Evolutionary conservation across 2,888 invertebrate species (phyloP), one percentile per base, ranked within the genome.

Genomic region (Norana najaformis): DNA sequence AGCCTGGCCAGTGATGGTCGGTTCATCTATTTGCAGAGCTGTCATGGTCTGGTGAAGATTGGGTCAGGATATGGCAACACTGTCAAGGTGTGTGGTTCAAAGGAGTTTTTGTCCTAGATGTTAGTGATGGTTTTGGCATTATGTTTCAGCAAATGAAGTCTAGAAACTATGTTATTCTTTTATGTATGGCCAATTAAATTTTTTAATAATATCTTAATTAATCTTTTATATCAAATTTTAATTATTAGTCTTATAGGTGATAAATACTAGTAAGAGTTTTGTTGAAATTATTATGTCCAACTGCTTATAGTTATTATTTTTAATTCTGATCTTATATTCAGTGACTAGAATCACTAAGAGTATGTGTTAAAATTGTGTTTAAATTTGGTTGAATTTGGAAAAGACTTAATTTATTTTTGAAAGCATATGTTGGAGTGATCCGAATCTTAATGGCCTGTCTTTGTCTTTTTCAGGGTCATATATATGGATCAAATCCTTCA

Each of bases 61-160:
- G 99, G 99, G 35, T 97, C 98, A 89, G 99, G 99, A 16, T 98
- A 98, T 94, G 97, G 97, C 89, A 98, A 97, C 92, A 98, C 99
- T 16, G 96, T 98, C 92, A 97, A 97, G 95, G 94, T 94, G 91
- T 41, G 83, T 90, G 16, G 14, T 69, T 30, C 5, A 11, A n/a
- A 30, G 0, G 23, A 41, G 88, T 89, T 38, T n/a, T 41, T 23
- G 83, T 16, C 90, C 16, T 34, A 53, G 41, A 38, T 53, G 23
- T 23, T 53, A 4, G 23, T 36, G 41, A n/a, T 39, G 69, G 34
- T 47, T 1, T 23, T 47, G 20, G 47, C 47, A 47, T 47, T 47
- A 23, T 47, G 69, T 69, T 69, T 69, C 8, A n/a, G 69, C 8
- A 16, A 69, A 69, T 69, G 8, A n/a, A 69, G 30, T 69, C 69